Evolutionary conservation across 2,888 invertebrate species (phyloP), one percentile per base, ranked within the genome.

Genomic region (Acanthoscelides obtectus): DNA sequence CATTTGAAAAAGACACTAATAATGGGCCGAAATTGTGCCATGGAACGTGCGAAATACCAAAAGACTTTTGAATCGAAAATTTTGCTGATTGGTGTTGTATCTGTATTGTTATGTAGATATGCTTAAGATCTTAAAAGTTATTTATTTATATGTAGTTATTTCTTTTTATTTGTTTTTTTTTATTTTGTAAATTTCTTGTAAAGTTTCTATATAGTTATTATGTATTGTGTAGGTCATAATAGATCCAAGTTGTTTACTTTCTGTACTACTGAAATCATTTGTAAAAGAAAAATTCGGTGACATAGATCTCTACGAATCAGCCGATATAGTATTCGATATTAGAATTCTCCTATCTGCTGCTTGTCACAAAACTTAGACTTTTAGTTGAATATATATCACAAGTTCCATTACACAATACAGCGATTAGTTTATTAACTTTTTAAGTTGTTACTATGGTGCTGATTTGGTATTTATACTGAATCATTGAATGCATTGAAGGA

Each of bases 51-150:
- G 71, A 74, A 72, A 79, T 76, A 81, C 83, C 83, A 81, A 81
- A 82, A 82, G 82, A 83, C 82, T 80, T 77, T 78, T 74, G 74
- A 74, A 77, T 72, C 75, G 74, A 74, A 77, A 74, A 77, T 79
- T 74, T 73, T 75, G 76, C 73, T 78, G 78, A 76, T 83, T 81
- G 84, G 84, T 85, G 86, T 85, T 85, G 84, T 84, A 85, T 82
- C 81, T 84, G 84, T 84, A 85, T 84, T 85, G 84, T 85, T 85
- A 84, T 86, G 86, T 86, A 86, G 83, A 86, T 85, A 86, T 81
- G 81, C 77, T 81, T 80, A 82, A 81, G 80, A 82, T 79, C 80
- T 82, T 82, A 6, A 79, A 81, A 80, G 81, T 84, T 84, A 84
- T 84, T 84, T 84, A 84, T 84, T 83, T 81, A 79, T 80, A 78